These are phyloP conservation scores for Entomobrya proxima DNA, from an alignment of 2,888 invertebrate genomes.

Conservation along the genomic window DNA sequence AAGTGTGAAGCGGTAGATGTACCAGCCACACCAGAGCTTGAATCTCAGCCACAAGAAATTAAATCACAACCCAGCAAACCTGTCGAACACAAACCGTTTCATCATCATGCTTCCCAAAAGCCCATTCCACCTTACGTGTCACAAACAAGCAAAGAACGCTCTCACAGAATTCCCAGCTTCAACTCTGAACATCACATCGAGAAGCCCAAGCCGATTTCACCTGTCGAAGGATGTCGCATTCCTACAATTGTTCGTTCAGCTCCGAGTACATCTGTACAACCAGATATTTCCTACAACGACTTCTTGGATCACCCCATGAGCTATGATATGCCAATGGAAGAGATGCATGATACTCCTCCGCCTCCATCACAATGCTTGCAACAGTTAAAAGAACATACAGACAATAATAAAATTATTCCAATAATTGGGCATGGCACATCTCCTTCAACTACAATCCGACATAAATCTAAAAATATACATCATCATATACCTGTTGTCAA, in stretches of 20 bases:
- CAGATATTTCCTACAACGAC: conserved; percentile 47
- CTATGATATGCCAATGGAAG: conserved; percentile 44
- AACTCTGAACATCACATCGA: background rate
- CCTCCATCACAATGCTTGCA: conserved; percentile 1
- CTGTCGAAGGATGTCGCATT: conserved; percentile 62
- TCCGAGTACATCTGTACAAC: background rate
- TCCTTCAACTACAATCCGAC: conserved; percentile 25
- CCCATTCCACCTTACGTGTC: conserved; percentile 18
- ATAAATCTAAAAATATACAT: conserved; percentile 40
- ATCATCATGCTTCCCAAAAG: background rate
- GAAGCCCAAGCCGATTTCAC: conserved; percentile 5
- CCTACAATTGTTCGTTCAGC: conserved; percentile 61
- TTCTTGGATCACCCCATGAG: conserved; percentile 43
- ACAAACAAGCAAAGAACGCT: conserved; percentile 3
- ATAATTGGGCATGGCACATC: conserved; percentile 56
- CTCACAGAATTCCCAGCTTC: conserved; percentile 2
- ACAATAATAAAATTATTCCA: conserved; percentile 63
- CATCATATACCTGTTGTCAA: conserved; percentile 41
- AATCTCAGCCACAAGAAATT: conserved; percentile 20
- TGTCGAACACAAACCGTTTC: background rate
- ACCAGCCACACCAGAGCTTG: conserved; percentile 23
- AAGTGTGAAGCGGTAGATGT: conserved; percentile 52
- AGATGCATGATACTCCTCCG: conserved; percentile 45
- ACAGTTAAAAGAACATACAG: conserved; percentile 22
- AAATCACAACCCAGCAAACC: background rate